A percentile compares a stretch with the other conserved stretches of the same genome.
These are phyloP conservation scores for Stegastes partitus DNA, from an alignment of 2,113 vertebrate genomes.

Conservation along the genomic window DNA sequence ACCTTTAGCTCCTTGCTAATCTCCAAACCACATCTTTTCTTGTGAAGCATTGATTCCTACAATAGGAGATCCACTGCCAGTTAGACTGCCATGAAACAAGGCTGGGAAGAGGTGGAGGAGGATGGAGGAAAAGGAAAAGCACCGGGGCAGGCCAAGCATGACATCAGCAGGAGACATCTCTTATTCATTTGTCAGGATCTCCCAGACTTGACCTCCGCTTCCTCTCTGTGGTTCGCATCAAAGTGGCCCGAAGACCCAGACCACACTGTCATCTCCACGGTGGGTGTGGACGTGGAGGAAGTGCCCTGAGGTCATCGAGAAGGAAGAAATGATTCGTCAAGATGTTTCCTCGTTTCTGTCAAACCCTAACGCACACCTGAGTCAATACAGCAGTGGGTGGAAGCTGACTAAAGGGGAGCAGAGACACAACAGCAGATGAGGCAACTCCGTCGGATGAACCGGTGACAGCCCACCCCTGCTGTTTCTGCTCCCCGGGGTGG, in stretches of 20 bases:
- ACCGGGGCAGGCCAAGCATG: constrained; percentile 12
- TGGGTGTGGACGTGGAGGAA: constrained; percentile 51
- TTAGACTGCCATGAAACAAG: neutral
- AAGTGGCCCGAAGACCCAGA: constrained; percentile 38
- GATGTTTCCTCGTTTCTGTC: constrained; percentile 66
- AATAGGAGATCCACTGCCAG: constrained; percentile 31
- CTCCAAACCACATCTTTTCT: constrained; percentile 46
- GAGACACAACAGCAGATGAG: constrained; percentile 53
- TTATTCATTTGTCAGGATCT: constrained; percentile 55
- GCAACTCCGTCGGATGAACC: constrained; percentile 28
- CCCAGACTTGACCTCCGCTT: constrained; percentile 64
- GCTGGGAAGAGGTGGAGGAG: neutral
- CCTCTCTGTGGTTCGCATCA: constrained; percentile 59
- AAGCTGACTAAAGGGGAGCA: constrained; percentile 46
- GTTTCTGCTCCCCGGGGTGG: constrained; percentile 27
- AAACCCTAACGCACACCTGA: constrained; percentile 62
- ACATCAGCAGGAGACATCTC: constrained; percentile 57
- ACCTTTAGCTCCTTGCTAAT: constrained; percentile 7
- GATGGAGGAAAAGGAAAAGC: constrained; percentile 29
- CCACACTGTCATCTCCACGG: constrained; percentile 30
- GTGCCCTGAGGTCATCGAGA: constrained; percentile 66
- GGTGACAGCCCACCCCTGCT: constrained; percentile 9
- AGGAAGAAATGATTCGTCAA: constrained; percentile 35
- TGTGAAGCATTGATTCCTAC: constrained; percentile 18
- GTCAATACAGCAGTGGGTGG: constrained; percentile 61